Conservation (phyloP, 2,797 vertebrate species). For the Pseudocheirus occidentalis region DNA sequence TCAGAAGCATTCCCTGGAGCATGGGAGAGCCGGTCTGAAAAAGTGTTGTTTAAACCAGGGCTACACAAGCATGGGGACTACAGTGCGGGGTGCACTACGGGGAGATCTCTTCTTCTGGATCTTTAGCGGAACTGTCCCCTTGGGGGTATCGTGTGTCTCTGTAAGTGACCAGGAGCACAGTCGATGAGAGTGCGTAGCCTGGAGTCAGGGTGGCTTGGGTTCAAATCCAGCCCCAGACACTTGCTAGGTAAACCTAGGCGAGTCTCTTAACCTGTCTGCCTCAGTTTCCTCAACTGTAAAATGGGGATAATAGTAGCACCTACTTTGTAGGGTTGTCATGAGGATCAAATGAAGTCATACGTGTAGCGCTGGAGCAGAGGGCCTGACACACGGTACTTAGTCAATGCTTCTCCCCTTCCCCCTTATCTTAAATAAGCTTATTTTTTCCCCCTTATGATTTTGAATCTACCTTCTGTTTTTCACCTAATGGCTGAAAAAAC, state of each 20-base stretch:
- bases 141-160: background rate
- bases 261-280: background rate
- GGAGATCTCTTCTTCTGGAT: background rate
- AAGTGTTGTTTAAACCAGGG: background rate
- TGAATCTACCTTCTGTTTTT: slow-evolving; percentile 33
- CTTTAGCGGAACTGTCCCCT: background rate
- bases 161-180: background rate
- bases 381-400: background rate
- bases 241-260: background rate
- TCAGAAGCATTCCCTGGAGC: background rate
- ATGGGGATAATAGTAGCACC: background rate
- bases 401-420: background rate
- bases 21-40: background rate
- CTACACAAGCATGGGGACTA: background rate
- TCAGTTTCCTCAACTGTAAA: background rate
- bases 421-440: background rate
- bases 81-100: background rate
- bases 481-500: slow-evolving; percentile 58
- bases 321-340: background rate
- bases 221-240: background rate
- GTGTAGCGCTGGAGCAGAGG: background rate
- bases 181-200: background rate
- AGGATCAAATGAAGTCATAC: background rate
- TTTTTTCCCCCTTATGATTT: background rate
- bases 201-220: background rate